Evolutionary conservation across 2,888 invertebrate genomes (phyloP).

Genomic region (Colletes collaris): DNA sequence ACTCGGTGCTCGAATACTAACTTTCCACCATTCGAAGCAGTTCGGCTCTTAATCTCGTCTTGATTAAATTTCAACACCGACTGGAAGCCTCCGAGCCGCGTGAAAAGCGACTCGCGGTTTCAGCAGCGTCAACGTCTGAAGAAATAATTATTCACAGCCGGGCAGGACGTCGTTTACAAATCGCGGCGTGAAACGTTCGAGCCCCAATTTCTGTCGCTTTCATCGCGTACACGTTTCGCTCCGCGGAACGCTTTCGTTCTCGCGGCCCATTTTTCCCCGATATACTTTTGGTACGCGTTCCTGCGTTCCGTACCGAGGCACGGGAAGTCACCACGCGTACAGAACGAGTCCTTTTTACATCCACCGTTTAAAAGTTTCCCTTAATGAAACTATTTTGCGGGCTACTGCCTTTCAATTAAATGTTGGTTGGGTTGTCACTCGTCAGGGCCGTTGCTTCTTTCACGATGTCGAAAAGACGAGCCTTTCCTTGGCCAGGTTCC

Average conservation of each 20-base stretch:
- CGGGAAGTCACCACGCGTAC: not conserved
- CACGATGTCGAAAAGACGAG: slow-evolving; percentile 5
- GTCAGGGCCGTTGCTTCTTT: not conserved
- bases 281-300: slow-evolving; percentile 2
- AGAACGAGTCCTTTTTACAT: not conserved
- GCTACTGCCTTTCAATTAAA: slow-evolving; percentile 46
- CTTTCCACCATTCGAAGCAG: not conserved
- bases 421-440: too few relatives aligned
- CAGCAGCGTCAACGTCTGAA: not conserved
- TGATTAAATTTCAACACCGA: slow-evolving; percentile 13
- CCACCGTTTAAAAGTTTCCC: slow-evolving; percentile 3
- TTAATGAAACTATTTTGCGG: slow-evolving; percentile 31
- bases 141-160: slow-evolving; percentile 11
- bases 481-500: slow-evolving; percentile 6
- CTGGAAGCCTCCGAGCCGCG: not conserved
- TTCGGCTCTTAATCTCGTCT: slow-evolving; percentile 2
- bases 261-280: not conserved
- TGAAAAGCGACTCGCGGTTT: not conserved
- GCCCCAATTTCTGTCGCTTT: not conserved
- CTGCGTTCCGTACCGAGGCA: not conserved
- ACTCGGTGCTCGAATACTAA: not conserved
- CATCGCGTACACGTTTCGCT: not conserved
- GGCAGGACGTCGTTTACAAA: not conserved
- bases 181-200: not conserved
- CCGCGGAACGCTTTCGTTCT: not conserved